phyloP scores from a whole-genome alignment of 2,797 vertebrate species.

The Buphagus erythrorhynchus region DNA sequence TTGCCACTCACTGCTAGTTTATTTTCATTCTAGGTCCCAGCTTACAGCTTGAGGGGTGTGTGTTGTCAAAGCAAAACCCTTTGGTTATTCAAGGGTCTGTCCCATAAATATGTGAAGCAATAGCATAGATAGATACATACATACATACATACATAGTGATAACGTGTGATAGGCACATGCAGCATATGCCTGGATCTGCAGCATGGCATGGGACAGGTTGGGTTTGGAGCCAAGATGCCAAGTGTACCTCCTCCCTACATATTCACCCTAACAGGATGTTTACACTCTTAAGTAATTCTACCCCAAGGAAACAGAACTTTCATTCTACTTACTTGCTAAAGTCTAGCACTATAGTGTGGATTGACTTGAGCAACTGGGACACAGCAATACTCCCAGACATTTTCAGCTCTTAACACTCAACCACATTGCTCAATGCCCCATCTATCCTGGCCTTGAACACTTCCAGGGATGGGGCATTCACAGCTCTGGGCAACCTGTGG shows the following conservation, averaged over 20 bases:
- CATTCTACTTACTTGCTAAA: not conserved
- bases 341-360: not conserved
- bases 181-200: not conserved
- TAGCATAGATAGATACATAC: too few species aligned
- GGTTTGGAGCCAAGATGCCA: not conserved
- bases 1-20: not conserved
- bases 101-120: not conserved
- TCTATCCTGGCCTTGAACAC: not conserved
- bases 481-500: not conserved
- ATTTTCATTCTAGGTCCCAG: not conserved
- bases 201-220: not conserved
- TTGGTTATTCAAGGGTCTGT: not conserved
- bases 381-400: not conserved
- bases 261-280: not conserved
- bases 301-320: not conserved
- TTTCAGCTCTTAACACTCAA: not conserved
- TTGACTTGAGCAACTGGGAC: not conserved
- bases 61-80: not conserved
- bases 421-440: not conserved
- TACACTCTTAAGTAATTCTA: not conserved
- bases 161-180: not conserved
- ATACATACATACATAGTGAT: rapidly evolving
- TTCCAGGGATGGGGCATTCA: not conserved
- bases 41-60: not conserved
- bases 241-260: not conserved